Conservation (phyloP, 2,888 invertebrate genomes). For the Lagria hirta region DNA sequence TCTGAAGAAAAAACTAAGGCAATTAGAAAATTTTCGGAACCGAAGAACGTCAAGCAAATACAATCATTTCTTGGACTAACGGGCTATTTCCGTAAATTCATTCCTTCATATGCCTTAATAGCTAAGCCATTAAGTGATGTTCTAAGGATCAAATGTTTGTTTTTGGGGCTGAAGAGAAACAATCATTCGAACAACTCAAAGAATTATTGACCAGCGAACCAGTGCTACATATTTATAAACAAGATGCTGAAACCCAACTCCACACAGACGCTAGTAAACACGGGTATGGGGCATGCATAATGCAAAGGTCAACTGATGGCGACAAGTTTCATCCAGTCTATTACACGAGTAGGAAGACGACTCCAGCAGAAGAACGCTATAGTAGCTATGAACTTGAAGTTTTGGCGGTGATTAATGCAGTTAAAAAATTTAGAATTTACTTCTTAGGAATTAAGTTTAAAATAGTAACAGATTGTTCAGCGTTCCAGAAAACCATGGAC, state of each 20-base stretch:
- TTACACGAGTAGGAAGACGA: conserved; percentile 35
- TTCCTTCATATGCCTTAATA: conserved; percentile 38
- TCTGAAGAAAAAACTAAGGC: conserved; percentile 30
- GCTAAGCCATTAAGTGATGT: conserved; percentile 44
- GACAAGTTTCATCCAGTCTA: conserved; percentile 32
- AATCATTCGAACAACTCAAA: conserved; percentile 27
- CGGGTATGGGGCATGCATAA: conserved; percentile 28
- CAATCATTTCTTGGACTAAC: conserved; percentile 44
- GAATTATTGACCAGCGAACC: conserved; percentile 21
- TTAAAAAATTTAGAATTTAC: conserved; percentile 45
- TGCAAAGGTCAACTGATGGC: conserved; percentile 27
- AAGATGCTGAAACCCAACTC: conserved; percentile 22
- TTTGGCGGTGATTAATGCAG: conserved; percentile 41
- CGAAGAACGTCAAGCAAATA: conserved; percentile 34
- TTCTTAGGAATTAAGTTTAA: conserved; percentile 40
- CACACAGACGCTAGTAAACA: conserved; percentile 30
- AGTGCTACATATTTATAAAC: conserved; percentile 28
- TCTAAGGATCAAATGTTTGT: conserved; percentile 29
- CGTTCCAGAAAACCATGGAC: conserved; percentile 41
- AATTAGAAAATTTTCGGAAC: conserved; percentile 36
- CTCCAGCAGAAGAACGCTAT: conserved; percentile 31
- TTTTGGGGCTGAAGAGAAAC: conserved; percentile 16
- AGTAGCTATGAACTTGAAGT: conserved; percentile 46
- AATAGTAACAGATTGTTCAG: conserved; percentile 44
- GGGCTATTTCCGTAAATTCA: conserved; percentile 46